Evolutionary conservation across 2,113 vertebrate species (phyloP).

Genomic region (Thalassarche chlororhynchos): DNA sequence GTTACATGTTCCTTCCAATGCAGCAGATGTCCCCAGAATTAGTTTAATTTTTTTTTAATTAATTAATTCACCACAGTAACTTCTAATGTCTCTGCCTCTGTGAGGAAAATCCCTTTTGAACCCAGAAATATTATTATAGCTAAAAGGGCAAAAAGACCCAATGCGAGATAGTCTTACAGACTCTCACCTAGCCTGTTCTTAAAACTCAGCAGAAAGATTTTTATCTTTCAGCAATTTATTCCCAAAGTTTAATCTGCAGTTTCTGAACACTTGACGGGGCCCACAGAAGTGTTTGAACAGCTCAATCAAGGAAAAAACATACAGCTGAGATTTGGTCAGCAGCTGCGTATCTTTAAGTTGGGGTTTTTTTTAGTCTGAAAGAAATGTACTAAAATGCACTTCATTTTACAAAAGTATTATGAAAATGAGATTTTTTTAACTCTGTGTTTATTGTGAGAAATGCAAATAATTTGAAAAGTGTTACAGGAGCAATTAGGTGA

Average conservation of each 20-base stretch:
- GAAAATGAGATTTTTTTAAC: background rate
- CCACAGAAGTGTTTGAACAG: background rate
- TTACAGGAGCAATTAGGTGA: background rate
- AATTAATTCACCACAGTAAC: too few species aligned
- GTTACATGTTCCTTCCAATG: rapidly evolving
- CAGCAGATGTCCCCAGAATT: too few species aligned
- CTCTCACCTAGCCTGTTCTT: background rate
- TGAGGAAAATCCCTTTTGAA: background rate
- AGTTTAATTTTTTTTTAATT: background rate
- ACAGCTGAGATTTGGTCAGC: background rate
- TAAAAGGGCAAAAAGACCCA: background rate
- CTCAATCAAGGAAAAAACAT: background rate
- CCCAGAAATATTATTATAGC: background rate
- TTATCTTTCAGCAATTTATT: background rate
- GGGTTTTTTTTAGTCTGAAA: background rate
- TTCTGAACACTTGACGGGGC: background rate
- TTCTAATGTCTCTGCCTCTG: background rate
- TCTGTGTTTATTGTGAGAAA: background rate
- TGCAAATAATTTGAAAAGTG: background rate
- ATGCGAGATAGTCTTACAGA: too few species aligned
- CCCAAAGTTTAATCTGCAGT: background rate
- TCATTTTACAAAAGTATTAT: background rate
- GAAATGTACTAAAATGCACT: background rate
- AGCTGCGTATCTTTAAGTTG: background rate
- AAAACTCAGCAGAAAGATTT: background rate